phyloP scores from a whole-genome alignment of 2,888 invertebrate genomes.

The Saturnia japonica region DNA sequence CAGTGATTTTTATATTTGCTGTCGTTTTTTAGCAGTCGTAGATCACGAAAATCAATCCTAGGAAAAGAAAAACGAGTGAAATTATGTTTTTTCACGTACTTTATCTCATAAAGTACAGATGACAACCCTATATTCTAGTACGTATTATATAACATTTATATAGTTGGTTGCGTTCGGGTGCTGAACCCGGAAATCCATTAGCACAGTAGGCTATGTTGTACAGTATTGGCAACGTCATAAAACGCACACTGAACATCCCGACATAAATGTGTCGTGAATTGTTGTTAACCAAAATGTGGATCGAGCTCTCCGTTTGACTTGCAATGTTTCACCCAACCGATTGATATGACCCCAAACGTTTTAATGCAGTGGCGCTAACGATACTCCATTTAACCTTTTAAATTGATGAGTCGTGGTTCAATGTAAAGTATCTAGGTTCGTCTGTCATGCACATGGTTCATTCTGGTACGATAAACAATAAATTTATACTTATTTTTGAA shows the following conservation, averaged over 20 bases:
- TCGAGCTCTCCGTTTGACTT: background rate
- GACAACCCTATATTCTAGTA: too few relatives aligned
- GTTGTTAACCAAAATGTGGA: background rate
- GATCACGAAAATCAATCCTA: too few relatives aligned
- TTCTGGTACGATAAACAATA: background rate
- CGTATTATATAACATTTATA: too few relatives aligned
- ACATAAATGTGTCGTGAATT: background rate
- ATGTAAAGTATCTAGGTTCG: background rate
- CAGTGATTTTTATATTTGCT: too few relatives aligned
- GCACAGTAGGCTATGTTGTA: background rate
- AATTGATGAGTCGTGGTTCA: background rate
- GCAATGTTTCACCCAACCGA: background rate
- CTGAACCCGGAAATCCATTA: background rate
- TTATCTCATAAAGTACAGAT: too few relatives aligned
- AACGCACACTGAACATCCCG: background rate
- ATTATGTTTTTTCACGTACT: too few relatives aligned
- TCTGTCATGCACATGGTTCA: background rate
- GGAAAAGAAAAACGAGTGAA: too few relatives aligned
- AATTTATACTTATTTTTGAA: too few relatives aligned
- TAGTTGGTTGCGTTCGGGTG: background rate
- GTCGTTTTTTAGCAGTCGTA: too few relatives aligned
- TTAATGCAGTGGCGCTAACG: conserved; percentile 1
- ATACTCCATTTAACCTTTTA: background rate
- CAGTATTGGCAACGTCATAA: background rate
- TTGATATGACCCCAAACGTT: conserved; percentile 8